Evolutionary conservation across 2,888 invertebrate species (phyloP).

Genomic region (Agonum fuliginosum): DNA sequence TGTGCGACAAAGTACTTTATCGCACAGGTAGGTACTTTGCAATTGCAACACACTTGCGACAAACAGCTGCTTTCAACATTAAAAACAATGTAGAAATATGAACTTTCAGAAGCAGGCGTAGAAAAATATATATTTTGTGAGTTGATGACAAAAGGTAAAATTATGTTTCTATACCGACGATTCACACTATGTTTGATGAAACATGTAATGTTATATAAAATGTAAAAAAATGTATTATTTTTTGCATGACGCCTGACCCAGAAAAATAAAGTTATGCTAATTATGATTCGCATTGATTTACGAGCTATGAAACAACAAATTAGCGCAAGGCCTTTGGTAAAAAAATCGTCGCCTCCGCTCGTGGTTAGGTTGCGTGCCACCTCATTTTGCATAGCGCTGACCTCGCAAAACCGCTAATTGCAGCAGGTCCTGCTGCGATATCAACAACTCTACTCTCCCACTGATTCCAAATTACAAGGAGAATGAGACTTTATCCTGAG

Average conservation of each 20-base stretch:
- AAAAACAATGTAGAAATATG: too few relatives aligned
- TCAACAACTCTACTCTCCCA: not conserved
- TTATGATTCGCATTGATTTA: conserved; percentile 20
- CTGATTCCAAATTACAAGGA: conserved; percentile 2
- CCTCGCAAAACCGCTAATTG: conserved; percentile 50
- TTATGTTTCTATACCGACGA: too few relatives aligned
- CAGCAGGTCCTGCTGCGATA: not conserved
- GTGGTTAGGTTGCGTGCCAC: not conserved
- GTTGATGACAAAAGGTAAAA: too few relatives aligned
- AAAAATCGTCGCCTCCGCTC: not conserved
- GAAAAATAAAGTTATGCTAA: not conserved
- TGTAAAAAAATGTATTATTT: too few relatives aligned
- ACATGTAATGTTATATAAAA: too few relatives aligned
- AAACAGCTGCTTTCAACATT: too few relatives aligned
- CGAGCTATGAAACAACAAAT: conserved; percentile 6
- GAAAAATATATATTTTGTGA: too few relatives aligned
- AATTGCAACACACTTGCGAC: too few relatives aligned
- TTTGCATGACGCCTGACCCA: conserved; percentile 22
- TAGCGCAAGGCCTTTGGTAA: not conserved
- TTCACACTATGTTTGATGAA: too few relatives aligned
- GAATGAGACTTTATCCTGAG: not conserved
- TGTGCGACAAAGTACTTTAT: too few relatives aligned
- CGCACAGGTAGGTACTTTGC: too few relatives aligned
- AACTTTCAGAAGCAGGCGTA: too few relatives aligned
- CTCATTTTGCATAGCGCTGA: conserved; percentile 24